Base-by-base conservation (phyloP, 2,888 invertebrate species). In the Rotaria sp. region DNA sequence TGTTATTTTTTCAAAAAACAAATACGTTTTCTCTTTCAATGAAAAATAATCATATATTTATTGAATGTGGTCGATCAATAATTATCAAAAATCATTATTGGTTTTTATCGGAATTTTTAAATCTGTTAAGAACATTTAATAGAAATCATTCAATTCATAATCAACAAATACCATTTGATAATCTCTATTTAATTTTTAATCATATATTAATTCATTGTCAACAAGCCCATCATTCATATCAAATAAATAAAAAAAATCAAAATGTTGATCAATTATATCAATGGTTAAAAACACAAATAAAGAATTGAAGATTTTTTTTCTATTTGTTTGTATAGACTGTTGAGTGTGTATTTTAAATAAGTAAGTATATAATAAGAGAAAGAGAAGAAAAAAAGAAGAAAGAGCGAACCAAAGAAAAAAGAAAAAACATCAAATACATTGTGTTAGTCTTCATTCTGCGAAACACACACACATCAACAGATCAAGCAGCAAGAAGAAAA, bases 291-390 rank as follows among this genome's bases (percentile, higher is more conserved):
- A 35, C 24, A 52, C 52, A 52, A 52, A 52, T 52, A 52, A 52
- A 52, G 24, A 52, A 21, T 52, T 52, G 24, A 52, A 41, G 8
- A 50, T 15, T 50, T 21, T 52, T 52, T 52, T 52, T 52, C 52
- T 52, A 52, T 67, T 67, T 67, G 67, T 67, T 67, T 67, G 67
- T 67, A 67, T 67, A 67, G 67, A 67, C 67, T 67, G 67, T 67
- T 67, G 67, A 67, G 67, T 67, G 67, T 67, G 67, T 67, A 67
- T 67, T 67, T 67, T 67, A 67, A 67, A 67, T 67, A 67, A 67
- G 67, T 67, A 67, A 67, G 67, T 67, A 67, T 67, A 67, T 67
- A 67, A 67, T 67, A 30, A 67, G 67, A 67, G 67, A 35, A 21
- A 67, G 52, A 52, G 24, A 52, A 52, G 10, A 48, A 30, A 52